phyloP scores from a whole-genome alignment of 2,797 vertebrate genomes.

The Crocidura indochinensis region DNA sequence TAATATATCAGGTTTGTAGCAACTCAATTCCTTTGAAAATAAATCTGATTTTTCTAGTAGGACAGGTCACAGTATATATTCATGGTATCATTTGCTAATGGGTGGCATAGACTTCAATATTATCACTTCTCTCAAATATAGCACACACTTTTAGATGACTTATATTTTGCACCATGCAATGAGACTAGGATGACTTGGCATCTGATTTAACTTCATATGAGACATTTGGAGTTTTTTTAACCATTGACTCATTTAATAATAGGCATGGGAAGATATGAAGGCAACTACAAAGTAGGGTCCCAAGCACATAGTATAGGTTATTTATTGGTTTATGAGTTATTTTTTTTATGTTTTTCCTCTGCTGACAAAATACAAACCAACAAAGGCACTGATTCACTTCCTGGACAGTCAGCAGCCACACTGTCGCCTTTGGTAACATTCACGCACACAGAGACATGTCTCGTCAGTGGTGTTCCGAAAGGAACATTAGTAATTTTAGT shows the following conservation, averaged over 20 bases:
- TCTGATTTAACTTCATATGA: neutral
- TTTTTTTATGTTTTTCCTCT: slow-evolving; percentile 64
- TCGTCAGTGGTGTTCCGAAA: slow-evolving; percentile 50
- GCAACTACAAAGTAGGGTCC: neutral
- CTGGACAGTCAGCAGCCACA: slow-evolving; percentile 59
- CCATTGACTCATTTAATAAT: slow-evolving; percentile 71
- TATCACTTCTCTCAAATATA: neutral
- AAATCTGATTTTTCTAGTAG: too few species aligned
- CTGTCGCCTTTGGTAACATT: neutral
- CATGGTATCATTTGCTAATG: slow-evolving; percentile 53
- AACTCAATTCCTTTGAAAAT: slow-evolving; percentile 76
- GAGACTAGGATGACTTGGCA: slow-evolving; percentile 39
- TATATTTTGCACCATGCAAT: slow-evolving; percentile 14
- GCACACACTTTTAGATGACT: slow-evolving; percentile 8
- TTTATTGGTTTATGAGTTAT: slow-evolving; percentile 17
- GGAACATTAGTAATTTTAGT: slow-evolving; percentile 19
- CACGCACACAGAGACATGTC: fast-evolving
- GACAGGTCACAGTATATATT: too few species aligned
- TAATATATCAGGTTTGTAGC: slow-evolving; percentile 67
- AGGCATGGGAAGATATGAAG: neutral
- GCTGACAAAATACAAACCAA: slow-evolving; percentile 76
- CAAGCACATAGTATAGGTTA: slow-evolving; percentile 16
- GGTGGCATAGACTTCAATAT: neutral
- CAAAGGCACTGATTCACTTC: slow-evolving; percentile 78
- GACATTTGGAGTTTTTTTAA: slow-evolving; percentile 72